Percentiles rank a stretch among this genome's conserved stretches.
phyloP scores from a whole-genome alignment of 2,888 invertebrate genomes.

The Aporophyla lueneburgensis region DNA sequence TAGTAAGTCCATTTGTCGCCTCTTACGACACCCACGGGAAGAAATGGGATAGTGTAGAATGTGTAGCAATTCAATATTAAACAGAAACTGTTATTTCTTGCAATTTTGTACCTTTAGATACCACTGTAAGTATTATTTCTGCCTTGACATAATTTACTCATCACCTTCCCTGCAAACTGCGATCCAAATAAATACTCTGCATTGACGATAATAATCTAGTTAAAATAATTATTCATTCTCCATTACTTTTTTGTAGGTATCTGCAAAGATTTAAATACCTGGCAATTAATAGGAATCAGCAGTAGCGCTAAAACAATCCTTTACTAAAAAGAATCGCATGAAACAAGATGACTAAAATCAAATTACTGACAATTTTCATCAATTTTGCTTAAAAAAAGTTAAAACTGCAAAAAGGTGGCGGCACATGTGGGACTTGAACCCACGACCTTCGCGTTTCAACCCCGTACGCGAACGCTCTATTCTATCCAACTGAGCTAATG shows the following conservation, averaged over 20 bases:
- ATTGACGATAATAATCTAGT: not conserved
- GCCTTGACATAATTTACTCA: not conserved
- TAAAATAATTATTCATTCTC: not conserved
- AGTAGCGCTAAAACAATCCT: not conserved
- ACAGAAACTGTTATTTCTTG: not conserved
- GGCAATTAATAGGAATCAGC: not conserved
- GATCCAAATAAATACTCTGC: not conserved
- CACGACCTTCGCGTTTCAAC: constrained; percentile 48
- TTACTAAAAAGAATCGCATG: not conserved
- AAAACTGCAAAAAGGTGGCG: constrained; percentile 19
- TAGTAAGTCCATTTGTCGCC: too few relatives aligned
- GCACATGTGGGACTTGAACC: constrained; percentile 50
- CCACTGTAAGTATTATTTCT: too few relatives aligned
- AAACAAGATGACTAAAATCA: not conserved
- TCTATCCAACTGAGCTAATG: constrained; percentile 51
- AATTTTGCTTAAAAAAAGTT: not conserved
- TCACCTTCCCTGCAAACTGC: not conserved
- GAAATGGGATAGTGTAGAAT: not conserved
- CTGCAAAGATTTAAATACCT: not conserved
- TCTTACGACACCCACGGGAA: too few relatives aligned
- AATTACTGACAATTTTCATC: not conserved
- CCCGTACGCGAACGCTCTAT: constrained; percentile 43
- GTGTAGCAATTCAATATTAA: too few relatives aligned
- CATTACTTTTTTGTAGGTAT: not conserved
- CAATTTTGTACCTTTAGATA: not conserved